Evolutionary conservation across 2,113 vertebrate species (phyloP).

Genomic region (Orcinus orca): DNA sequence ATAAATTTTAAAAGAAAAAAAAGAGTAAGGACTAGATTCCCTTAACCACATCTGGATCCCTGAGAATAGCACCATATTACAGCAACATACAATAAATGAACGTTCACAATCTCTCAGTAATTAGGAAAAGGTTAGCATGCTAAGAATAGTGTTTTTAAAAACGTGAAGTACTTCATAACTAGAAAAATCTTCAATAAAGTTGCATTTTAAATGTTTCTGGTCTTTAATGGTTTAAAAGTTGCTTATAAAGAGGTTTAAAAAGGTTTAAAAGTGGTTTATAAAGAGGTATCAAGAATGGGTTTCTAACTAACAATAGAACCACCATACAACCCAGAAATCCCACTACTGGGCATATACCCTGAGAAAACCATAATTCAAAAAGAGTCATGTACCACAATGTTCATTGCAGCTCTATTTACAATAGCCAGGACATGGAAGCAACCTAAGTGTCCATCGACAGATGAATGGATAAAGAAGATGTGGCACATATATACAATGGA

Average conservation of each 20-base stretch:
- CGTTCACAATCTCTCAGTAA: background rate
- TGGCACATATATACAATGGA: too few relatives aligned
- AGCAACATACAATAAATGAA: background rate
- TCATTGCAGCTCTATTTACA: too few relatives aligned
- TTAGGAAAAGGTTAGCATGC: background rate
- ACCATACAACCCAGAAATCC: too few relatives aligned
- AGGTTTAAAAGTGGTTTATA: background rate
- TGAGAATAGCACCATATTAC: background rate
- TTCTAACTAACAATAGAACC: background rate
- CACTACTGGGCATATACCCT: too few relatives aligned
- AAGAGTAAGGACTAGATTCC: background rate
- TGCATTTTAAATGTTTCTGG: background rate
- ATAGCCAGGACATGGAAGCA: too few relatives aligned
- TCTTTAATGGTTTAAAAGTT: background rate
- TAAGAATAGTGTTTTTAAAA: background rate
- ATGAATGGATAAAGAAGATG: too few relatives aligned
- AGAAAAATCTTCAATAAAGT: background rate
- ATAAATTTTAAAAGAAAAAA: too few relatives aligned
- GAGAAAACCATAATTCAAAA: too few relatives aligned
- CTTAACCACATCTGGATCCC: background rate
- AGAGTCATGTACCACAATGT: too few relatives aligned
- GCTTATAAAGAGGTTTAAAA: background rate
- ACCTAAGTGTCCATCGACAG: too few relatives aligned
- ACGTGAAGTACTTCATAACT: background rate
- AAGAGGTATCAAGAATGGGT: background rate